Percentiles rank a stretch among this genome's conserved stretches.
phyloP scores from a whole-genome alignment of 2,888 invertebrate genomes.

The Ormia ochracea region DNA sequence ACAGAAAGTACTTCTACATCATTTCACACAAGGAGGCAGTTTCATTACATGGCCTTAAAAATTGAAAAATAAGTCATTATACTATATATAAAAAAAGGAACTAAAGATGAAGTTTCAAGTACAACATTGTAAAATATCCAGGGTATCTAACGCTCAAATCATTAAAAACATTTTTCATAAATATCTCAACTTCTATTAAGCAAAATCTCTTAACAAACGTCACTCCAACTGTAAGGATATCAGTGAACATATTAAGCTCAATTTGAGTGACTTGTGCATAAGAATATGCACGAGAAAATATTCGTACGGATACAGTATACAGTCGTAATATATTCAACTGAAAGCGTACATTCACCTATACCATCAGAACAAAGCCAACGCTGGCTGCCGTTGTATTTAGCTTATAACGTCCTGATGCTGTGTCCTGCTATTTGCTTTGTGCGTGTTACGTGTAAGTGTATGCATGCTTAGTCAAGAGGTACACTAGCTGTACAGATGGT shows the following conservation, averaged over 20 bases:
- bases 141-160: conserved; percentile 30
- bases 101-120: conserved; percentile 8
- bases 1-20: conserved; percentile 28
- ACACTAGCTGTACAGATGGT: conserved; percentile 37
- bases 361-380: conserved; percentile 44
- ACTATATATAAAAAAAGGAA: neutral
- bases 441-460: conserved; percentile 23
- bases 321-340: conserved; percentile 14
- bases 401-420: conserved; percentile 10
- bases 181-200: neutral
- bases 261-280: conserved; percentile 17
- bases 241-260: neutral
- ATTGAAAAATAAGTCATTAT: neutral
- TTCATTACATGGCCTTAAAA: conserved; percentile 19
- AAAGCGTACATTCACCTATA: conserved; percentile 52
- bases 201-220: neutral
- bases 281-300: neutral
- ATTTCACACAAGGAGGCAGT: conserved; percentile 4
- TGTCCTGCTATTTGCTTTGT: neutral
- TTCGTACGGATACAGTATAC: neutral
- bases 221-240: neutral
- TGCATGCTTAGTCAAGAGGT: conserved; percentile 17
- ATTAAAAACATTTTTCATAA: neutral
- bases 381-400: conserved; percentile 25
- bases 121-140: conserved; percentile 44